A percentile compares a stretch with the other conserved stretches of the same genome.
These are phyloP conservation scores for Azorinus chamasolen DNA, from an alignment of 2,888 invertebrate genomes.

Conservation along the genomic window DNA sequence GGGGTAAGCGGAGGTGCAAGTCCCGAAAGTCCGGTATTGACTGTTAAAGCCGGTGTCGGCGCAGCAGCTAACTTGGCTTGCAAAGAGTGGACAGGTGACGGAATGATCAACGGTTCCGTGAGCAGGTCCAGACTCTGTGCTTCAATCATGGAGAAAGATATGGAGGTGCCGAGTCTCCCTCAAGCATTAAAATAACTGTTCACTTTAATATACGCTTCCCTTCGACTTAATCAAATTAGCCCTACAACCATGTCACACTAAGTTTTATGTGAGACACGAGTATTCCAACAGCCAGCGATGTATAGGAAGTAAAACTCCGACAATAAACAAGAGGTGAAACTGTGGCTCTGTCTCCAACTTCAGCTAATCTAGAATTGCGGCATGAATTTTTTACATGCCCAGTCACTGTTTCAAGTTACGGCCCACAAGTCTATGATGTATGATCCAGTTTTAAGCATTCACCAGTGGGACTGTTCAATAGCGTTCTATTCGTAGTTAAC, in stretches of 20 bases:
- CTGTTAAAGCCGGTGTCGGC: constrained; percentile 40
- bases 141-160: constrained; percentile 60
- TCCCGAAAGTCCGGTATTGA: constrained; percentile 58
- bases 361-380: constrained; percentile 14
- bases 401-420: constrained; percentile 26
- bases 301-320: constrained; percentile 4
- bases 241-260: constrained; percentile 26
- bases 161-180: constrained; percentile 2
- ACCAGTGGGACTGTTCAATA: constrained; percentile 61
- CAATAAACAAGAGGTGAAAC: too few relatives aligned
- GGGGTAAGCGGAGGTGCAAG: constrained; percentile 55
- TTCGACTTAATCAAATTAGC: constrained; percentile 17
- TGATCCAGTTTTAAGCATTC: constrained; percentile 27
- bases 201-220: constrained; percentile 1
- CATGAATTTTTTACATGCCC: constrained; percentile 52
- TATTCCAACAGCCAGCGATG: constrained; percentile 21
- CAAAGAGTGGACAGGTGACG: constrained; percentile 42
- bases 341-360: too few relatives aligned
- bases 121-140: constrained; percentile 63
- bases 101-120: constrained; percentile 58
- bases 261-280: constrained; percentile 13
- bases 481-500: constrained; percentile 45
- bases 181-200: too few relatives aligned
- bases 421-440: constrained; percentile 26
- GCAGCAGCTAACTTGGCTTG: constrained; percentile 43